Evolutionary conservation across 2,888 invertebrate species (phyloP).

Genomic region (Icerya purchasi): DNA sequence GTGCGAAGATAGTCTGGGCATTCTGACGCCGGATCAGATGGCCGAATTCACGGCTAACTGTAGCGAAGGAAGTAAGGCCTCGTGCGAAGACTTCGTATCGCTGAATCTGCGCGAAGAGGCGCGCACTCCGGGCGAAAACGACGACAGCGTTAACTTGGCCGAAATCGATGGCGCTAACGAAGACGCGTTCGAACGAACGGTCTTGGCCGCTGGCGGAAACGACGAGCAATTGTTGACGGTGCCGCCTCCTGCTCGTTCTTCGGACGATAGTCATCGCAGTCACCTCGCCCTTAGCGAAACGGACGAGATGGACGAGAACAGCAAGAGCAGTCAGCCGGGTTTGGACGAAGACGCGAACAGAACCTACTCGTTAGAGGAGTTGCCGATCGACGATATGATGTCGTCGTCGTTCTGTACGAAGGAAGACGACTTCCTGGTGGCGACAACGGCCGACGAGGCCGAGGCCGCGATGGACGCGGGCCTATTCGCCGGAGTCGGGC

Average conservation of each 20-base stretch:
- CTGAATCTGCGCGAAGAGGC: constrained; percentile 1
- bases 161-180: not conserved
- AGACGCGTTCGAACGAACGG: not conserved
- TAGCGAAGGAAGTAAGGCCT: constrained; percentile 2
- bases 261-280: not conserved
- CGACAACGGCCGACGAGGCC: not conserved
- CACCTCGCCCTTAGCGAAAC: not conserved
- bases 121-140: not conserved
- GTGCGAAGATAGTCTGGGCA: constrained; percentile 60
- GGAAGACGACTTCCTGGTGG: constrained; percentile 6
- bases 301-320: not conserved
- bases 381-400: constrained; percentile 40
- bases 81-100: constrained; percentile 10
- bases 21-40: constrained; percentile 76
- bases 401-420: not conserved
- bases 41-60: constrained; percentile 36
- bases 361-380: constrained; percentile 65
- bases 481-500: too few relatives aligned
- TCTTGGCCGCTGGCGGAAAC: too few relatives aligned
- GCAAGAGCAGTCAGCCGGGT: not conserved
- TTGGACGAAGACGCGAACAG: not conserved
- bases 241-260: too few relatives aligned
- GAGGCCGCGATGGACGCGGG: too few relatives aligned
- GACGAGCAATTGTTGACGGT: not conserved
- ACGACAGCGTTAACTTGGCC: not conserved